phyloP scores from a whole-genome alignment of 2,113 vertebrate species.

The Leptodactylus fuscus region DNA sequence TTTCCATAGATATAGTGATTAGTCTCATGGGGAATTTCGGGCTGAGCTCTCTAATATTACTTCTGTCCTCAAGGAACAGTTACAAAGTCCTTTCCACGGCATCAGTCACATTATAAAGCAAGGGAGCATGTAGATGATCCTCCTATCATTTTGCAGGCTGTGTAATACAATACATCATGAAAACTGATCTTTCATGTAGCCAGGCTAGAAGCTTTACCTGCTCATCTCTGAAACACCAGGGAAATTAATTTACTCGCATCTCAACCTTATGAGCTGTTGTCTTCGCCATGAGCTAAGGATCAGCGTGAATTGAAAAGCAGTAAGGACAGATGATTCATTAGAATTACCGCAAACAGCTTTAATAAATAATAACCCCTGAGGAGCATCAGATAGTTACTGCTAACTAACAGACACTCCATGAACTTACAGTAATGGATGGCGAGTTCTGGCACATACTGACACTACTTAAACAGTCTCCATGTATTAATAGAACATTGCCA shows the following conservation, averaged over 20 bases:
- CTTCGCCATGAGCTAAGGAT: background rate
- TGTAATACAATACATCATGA: slow-evolving; percentile 22
- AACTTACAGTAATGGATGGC: background rate
- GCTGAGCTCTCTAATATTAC: background rate
- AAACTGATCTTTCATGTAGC: slow-evolving; percentile 2
- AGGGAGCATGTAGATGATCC: background rate
- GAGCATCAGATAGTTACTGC: background rate
- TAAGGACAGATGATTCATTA: background rate
- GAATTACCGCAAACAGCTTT: background rate
- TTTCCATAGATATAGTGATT: too few species aligned
- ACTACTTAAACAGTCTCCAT: background rate
- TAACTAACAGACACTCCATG: background rate
- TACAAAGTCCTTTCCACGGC: background rate
- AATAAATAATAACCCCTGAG: slow-evolving; percentile 7
- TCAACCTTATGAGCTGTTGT: background rate
- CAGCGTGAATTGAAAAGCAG: background rate
- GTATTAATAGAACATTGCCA: background rate
- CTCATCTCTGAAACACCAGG: background rate
- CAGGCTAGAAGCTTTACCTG: background rate
- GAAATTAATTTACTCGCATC: slow-evolving; percentile 15
- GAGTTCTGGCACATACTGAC: background rate
- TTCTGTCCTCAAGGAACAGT: background rate
- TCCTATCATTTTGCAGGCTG: slow-evolving; percentile 12
- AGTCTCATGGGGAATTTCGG: background rate
- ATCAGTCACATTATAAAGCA: background rate